Conservation (phyloP, 2,888 invertebrate species). For the Arge pagana region DNA sequence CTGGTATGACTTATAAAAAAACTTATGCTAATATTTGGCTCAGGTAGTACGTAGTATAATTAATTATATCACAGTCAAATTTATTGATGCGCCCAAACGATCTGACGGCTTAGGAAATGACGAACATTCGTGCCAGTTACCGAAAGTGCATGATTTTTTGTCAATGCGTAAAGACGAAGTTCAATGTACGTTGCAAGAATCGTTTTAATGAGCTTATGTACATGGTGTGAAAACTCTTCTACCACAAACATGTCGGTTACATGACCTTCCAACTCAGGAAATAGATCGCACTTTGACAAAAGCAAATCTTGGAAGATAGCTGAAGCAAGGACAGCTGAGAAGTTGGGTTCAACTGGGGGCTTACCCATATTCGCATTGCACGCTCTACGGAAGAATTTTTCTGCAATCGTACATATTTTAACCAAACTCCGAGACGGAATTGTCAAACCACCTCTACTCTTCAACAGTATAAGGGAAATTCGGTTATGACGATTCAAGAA, state of each 20-base stretch:
- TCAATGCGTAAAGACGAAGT: not conserved
- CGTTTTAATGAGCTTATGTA: not conserved
- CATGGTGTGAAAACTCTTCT: not conserved
- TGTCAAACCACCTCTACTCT: slow-evolving; percentile 21
- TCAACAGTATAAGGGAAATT: slow-evolving; percentile 6
- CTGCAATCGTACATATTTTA: slow-evolving; percentile 19
- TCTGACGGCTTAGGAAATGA: slow-evolving; percentile 5
- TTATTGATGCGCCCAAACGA: slow-evolving; percentile 7
- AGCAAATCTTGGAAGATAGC: slow-evolving; percentile 24
- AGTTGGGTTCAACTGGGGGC: slow-evolving; percentile 20
- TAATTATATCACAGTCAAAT: too few species aligned
- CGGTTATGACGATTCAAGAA: not conserved
- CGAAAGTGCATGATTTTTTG: not conserved
- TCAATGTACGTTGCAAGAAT: not conserved
- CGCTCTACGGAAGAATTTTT: slow-evolving; percentile 9
- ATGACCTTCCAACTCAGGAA: slow-evolving; percentile 20
- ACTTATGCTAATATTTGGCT: too few species aligned
- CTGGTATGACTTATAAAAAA: too few species aligned
- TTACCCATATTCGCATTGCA: slow-evolving; percentile 1
- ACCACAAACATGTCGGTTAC: slow-evolving; percentile 18
- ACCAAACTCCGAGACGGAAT: slow-evolving; percentile 24
- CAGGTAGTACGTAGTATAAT: too few species aligned
- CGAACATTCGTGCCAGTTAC: slow-evolving; percentile 1
- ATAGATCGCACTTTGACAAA: slow-evolving; percentile 21
- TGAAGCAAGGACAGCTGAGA: slow-evolving; percentile 19